Evolutionary conservation across 2,113 vertebrate species (phyloP).

Genomic region (Haplochromis vanheusdeni): DNA sequence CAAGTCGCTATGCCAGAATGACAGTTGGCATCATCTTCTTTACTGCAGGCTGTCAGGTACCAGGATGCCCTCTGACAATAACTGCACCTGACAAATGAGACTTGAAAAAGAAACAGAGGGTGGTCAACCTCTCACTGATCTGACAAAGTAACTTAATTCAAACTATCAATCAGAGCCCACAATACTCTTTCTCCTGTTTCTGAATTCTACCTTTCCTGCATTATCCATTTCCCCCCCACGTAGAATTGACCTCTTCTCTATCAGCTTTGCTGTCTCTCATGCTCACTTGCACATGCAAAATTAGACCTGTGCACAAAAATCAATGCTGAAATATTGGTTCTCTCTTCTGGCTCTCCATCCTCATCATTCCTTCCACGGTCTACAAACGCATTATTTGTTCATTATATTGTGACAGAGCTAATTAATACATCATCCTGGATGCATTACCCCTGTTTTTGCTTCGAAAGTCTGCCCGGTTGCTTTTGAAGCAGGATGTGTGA

Average conservation of each 20-base stretch:
- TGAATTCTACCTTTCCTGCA: conserved; percentile 19
- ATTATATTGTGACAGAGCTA: conserved; percentile 21
- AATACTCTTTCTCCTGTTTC: conserved; percentile 15
- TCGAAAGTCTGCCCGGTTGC: not conserved
- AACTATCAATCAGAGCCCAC: conserved; percentile 62
- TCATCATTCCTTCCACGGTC: not conserved
- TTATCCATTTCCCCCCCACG: not conserved
- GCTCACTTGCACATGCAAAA: conserved; percentile 27
- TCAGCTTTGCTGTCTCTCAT: conserved; percentile 7
- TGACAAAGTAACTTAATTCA: conserved; percentile 65
- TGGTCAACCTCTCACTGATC: conserved; percentile 53
- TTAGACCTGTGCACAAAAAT: conserved; percentile 13
- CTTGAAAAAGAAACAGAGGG: conserved; percentile 56
- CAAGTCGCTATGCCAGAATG: not conserved
- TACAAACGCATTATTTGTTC: conserved; percentile 21
- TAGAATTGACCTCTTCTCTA: conserved; percentile 3
- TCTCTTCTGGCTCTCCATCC: conserved; percentile 5
- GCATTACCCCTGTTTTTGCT: not conserved
- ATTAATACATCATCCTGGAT: conserved; percentile 26
- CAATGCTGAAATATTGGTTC: conserved; percentile 13
- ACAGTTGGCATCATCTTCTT: conserved; percentile 21
- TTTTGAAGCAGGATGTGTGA: conserved; percentile 9
- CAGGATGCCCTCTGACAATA: conserved; percentile 38
- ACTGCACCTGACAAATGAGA: conserved; percentile 62
- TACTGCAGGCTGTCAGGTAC: conserved; percentile 14